phyloP scores from a whole-genome alignment of 2,888 invertebrate genomes.

The Phyllotreta striolata region DNA sequence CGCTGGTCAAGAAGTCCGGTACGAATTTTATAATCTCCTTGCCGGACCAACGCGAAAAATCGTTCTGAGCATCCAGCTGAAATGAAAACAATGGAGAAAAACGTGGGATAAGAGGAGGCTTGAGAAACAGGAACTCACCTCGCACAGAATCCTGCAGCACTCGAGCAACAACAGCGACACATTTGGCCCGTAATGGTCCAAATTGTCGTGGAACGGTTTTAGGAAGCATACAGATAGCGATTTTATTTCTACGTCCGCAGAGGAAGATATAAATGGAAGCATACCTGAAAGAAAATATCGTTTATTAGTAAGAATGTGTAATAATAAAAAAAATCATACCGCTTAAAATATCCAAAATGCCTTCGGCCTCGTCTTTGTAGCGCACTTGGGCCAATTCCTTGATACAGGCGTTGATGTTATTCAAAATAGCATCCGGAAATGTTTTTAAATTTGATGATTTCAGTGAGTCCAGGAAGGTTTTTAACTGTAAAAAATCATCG shows the following conservation, averaged over 20 bases:
- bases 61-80: constrained; percentile 50
- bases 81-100: constrained; percentile 8
- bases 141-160: constrained; percentile 58
- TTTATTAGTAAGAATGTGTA: constrained; percentile 1
- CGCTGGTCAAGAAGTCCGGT: constrained; percentile 55
- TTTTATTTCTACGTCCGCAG: constrained; percentile 35
- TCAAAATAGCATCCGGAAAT: constrained; percentile 47
- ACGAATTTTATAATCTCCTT: constrained; percentile 47
- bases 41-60: constrained; percentile 48
- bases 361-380: constrained; percentile 52
- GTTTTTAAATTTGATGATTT: constrained; percentile 46
- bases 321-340: constrained; percentile 37
- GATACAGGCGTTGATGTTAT: constrained; percentile 51
- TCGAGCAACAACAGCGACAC: constrained; percentile 57
- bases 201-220: constrained; percentile 50
- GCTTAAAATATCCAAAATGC: constrained; percentile 51
- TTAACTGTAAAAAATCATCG: constrained; percentile 44
- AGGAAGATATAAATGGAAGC: constrained; percentile 46
- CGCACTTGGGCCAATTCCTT: constrained; percentile 52
- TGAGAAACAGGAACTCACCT: constrained; percentile 49
- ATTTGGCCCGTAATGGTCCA: constrained; percentile 56
- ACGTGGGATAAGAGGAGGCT: neutral
- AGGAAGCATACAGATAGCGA: constrained; percentile 45
- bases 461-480: constrained; percentile 55
- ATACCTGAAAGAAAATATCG: constrained; percentile 45